Percentiles rank a stretch among this genome's conserved stretches.
These are phyloP conservation scores for Drosophila mulleri DNA, from an alignment of 2,888 invertebrate genomes.

Conservation along the genomic window DNA sequence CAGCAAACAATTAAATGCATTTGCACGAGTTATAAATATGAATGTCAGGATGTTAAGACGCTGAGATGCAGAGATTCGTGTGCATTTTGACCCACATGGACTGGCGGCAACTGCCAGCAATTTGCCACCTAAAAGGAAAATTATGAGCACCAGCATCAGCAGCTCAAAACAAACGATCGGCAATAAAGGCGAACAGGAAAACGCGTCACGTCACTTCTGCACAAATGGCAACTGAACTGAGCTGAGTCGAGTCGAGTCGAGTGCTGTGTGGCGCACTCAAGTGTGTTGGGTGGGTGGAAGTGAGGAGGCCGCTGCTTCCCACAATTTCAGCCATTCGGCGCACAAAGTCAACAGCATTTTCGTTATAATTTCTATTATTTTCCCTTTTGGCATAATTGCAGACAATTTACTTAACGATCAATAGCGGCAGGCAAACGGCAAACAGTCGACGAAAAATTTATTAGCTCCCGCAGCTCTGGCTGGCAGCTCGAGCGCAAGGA, in stretches of 20 bases:
- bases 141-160: conserved; percentile 77
- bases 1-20: conserved; percentile 67
- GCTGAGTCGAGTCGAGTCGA: neutral
- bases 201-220: conserved; percentile 53
- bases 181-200: conserved; percentile 50
- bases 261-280: conserved; percentile 21
- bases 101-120: conserved; percentile 69
- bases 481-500: conserved; percentile 31
- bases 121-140: conserved; percentile 77
- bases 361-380: conserved; percentile 82
- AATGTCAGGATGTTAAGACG: conserved; percentile 68
- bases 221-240: conserved; percentile 53
- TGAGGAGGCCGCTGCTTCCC: conserved; percentile 52
- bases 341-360: conserved; percentile 74
- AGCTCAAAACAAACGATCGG: conserved; percentile 35
- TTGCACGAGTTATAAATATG: conserved; percentile 73
- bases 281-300: conserved; percentile 18
- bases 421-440: conserved; percentile 70
- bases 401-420: conserved; percentile 83
- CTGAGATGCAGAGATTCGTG: conserved; percentile 54
- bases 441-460: conserved; percentile 70
- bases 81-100: conserved; percentile 73
- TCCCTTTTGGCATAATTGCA: conserved; percentile 83
- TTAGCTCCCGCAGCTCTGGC: conserved; percentile 77
- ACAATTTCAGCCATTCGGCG: conserved; percentile 56